Conservation (phyloP, 1,140 invertebrate species). For the Drepana arcuata region DNA sequence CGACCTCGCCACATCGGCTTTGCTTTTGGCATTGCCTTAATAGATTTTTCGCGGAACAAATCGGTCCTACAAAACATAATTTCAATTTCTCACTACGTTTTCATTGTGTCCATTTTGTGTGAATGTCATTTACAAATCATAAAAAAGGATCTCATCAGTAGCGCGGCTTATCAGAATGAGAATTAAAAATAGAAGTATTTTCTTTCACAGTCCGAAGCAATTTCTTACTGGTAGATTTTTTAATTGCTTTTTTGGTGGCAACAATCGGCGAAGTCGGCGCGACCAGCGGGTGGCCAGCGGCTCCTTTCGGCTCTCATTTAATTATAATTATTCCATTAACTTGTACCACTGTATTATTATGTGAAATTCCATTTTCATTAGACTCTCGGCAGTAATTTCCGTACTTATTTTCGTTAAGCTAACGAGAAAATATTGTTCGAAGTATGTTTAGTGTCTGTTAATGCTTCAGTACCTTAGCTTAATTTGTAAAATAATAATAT, state of each 20-base stretch:
- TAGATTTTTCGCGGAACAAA: slow-evolving; percentile 18
- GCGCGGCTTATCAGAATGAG: slow-evolving; percentile 15
- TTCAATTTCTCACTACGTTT: slow-evolving; percentile 28
- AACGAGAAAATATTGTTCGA: no score
- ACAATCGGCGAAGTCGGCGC: slow-evolving; percentile 44
- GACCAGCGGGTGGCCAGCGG: slow-evolving; percentile 58
- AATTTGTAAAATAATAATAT: no score
- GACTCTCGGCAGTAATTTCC: slow-evolving; percentile 23
- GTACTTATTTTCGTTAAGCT: no score
- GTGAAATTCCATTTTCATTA: slow-evolving; percentile 47
- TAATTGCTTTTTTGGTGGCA: slow-evolving; percentile 63
- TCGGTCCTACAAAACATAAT: slow-evolving; percentile 13
- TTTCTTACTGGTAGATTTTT: slow-evolving; percentile 45
- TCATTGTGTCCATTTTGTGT: slow-evolving; percentile 18
- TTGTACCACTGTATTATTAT: slow-evolving; percentile 53
- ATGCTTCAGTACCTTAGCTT: no score
- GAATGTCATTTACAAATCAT: slow-evolving; percentile 25
- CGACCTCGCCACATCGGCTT: no score
- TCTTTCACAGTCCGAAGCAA: slow-evolving; percentile 37
- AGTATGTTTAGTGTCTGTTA: no score
- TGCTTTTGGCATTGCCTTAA: slow-evolving; percentile 11
- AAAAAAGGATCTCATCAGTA: slow-evolving; percentile 20
- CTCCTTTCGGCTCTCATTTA: slow-evolving; percentile 44
- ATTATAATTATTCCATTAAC: slow-evolving; percentile 69
- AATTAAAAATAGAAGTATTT: slow-evolving; percentile 18